A percentile compares a stretch with the other conserved stretches of the same genome.
Conservation (phyloP, 2,888 invertebrate species). For the Chelonus formosanus region DNA sequence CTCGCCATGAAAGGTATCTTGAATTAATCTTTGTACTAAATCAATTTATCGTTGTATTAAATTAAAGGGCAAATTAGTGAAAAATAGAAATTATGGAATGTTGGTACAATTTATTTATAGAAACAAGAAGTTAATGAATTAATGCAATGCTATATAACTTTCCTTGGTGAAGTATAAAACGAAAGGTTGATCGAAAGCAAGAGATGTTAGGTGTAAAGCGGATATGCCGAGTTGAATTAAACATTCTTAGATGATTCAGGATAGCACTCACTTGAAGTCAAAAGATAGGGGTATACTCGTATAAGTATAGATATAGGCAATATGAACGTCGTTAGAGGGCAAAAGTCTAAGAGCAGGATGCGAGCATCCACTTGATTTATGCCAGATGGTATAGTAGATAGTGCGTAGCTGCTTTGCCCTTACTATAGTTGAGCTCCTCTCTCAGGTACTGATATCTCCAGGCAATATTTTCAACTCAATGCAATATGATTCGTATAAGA, state of each 20-base stretch:
- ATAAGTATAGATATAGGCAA: slow-evolving; percentile 42
- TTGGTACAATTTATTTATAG: too few species aligned
- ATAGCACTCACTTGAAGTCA: slow-evolving; percentile 46
- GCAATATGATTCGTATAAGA: slow-evolving; percentile 5
- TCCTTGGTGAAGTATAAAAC: slow-evolving; percentile 6
- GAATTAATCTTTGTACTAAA: too few species aligned
- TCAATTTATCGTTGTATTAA: too few species aligned
- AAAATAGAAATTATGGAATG: too few species aligned
- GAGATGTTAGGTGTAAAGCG: slow-evolving; percentile 30
- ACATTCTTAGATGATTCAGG: slow-evolving; percentile 58
- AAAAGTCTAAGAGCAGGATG: slow-evolving; percentile 50
- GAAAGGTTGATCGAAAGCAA: slow-evolving; percentile 41
- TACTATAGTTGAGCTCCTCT: slow-evolving; percentile 12
- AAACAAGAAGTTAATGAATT: too few species aligned
- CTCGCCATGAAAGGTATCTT: too few species aligned
- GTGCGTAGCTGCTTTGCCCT: slow-evolving; percentile 52
- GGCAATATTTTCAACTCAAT: slow-evolving; percentile 1
- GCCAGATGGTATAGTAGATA: slow-evolving; percentile 60
- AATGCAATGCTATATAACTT: too few species aligned
- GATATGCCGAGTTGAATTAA: slow-evolving; percentile 56
- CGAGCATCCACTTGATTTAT: slow-evolving; percentile 63
- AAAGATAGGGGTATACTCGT: slow-evolving; percentile 34
- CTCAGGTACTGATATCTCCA: background rate
- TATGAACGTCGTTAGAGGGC: slow-evolving; percentile 54
- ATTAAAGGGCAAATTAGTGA: too few species aligned